Conservation (phyloP, 2,113 vertebrate species). For the Tursiops truncatus region DNA sequence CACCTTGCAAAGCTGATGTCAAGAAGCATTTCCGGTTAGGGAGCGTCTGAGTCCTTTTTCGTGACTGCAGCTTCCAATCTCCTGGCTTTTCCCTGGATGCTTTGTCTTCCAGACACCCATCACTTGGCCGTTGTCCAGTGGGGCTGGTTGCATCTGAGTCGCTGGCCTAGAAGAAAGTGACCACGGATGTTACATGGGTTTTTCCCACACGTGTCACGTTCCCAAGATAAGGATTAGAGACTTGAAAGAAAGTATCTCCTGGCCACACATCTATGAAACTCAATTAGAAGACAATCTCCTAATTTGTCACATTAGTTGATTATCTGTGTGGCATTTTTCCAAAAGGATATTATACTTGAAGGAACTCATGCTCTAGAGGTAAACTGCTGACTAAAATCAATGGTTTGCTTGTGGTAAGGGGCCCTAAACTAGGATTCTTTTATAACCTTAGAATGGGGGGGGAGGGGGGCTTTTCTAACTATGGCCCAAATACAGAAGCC, state of each 20-base stretch:
- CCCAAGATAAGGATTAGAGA: not conserved
- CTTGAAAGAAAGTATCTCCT: not conserved
- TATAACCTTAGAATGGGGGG: not conserved
- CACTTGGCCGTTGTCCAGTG: not conserved
- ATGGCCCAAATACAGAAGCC: not conserved
- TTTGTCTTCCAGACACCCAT: not conserved
- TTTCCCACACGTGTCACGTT: not conserved
- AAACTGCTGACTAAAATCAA: not conserved
- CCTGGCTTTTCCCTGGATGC: slow-evolving; percentile 29
- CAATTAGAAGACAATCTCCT: not conserved
- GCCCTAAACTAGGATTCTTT: not conserved
- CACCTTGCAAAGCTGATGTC: slow-evolving; percentile 67
- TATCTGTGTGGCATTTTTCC: not conserved
- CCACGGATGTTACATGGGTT: not conserved
- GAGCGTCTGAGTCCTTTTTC: slow-evolving; percentile 96
- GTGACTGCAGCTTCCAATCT: slow-evolving; percentile 81
- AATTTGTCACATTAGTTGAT: not conserved
- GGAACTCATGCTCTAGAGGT: not conserved
- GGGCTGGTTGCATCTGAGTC: slow-evolving; percentile 25
- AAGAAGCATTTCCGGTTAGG: slow-evolving; percentile 86
- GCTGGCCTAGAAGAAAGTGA: slow-evolving; percentile 74
- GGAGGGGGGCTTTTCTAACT: not conserved
- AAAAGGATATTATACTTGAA: not conserved
- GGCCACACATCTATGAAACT: not conserved
- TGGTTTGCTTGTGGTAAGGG: not conserved